phyloP scores from a whole-genome alignment of 2,797 vertebrate genomes.

The Acipenser transmontanus region DNA sequence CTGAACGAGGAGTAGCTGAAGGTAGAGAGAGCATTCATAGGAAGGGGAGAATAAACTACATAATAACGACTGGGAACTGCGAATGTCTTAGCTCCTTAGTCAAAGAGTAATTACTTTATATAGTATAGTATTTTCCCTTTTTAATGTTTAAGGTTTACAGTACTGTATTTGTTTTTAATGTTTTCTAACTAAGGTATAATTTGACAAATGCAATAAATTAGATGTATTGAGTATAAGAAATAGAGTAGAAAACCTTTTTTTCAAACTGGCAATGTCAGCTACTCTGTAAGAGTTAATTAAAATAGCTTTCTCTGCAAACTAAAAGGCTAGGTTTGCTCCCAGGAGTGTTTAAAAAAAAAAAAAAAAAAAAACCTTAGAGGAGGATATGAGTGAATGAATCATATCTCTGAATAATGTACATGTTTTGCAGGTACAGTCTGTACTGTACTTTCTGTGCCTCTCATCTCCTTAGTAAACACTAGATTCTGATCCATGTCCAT shows the following conservation, averaged over 20 bases:
- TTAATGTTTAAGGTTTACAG: too few species aligned
- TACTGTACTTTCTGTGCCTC: constrained; percentile 45
- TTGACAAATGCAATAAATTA: too few species aligned
- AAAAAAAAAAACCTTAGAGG: neutral
- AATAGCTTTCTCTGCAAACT: neutral
- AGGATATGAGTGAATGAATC: constrained; percentile 23
- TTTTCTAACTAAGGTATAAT: too few species aligned
- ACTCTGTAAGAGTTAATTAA: constrained; percentile 7
- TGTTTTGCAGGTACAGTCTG: constrained; percentile 52
- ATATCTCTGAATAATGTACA: constrained; percentile 30
- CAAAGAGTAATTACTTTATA: too few species aligned
- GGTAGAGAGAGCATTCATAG: too few species aligned
- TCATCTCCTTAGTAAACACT: constrained; percentile 46
- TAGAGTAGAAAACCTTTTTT: neutral
- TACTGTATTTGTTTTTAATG: constrained; percentile 16
- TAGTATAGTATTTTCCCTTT: too few species aligned
- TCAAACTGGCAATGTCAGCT: neutral
- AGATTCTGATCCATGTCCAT: constrained; percentile 21
- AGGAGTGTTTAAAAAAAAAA: constrained; percentile 17
- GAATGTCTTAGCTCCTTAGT: too few species aligned
- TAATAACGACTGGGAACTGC: too few species aligned
- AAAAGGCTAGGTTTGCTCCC: neutral
- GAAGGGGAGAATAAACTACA: too few species aligned
- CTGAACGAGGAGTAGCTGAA: too few species aligned
- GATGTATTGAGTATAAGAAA: too few species aligned